Evolutionary conservation across 2,888 invertebrate genomes (phyloP).

Genomic region (Euzophera pinguis): DNA sequence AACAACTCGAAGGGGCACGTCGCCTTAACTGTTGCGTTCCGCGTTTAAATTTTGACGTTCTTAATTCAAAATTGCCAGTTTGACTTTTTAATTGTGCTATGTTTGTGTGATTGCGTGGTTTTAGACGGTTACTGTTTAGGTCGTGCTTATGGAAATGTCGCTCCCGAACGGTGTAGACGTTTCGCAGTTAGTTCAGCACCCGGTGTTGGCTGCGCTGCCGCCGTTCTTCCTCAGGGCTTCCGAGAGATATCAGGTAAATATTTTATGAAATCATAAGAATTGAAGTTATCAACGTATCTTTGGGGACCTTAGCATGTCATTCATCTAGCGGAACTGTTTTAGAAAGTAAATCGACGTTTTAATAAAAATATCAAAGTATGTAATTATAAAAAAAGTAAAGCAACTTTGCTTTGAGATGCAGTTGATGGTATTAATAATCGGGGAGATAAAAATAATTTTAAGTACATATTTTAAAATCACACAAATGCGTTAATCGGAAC

Average conservation of each 20-base stretch:
- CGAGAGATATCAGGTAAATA: conserved; percentile 90
- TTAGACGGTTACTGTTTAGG: conserved; percentile 21
- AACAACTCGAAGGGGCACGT: conserved; percentile 52
- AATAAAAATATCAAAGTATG: too few species aligned
- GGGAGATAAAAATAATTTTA: too few species aligned
- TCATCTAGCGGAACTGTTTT: too few species aligned
- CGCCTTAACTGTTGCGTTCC: conserved; percentile 44
- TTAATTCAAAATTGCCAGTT: conserved; percentile 21
- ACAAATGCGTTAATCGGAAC: too few species aligned
- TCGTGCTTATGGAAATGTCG: conserved; percentile 82
- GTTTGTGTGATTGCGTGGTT: conserved; percentile 24
- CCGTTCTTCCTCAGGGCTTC: conserved; percentile 94
- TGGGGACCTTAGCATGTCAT: too few species aligned
- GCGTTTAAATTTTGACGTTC: conserved; percentile 17
- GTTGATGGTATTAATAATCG: too few species aligned
- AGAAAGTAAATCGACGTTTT: too few species aligned
- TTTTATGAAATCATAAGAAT: conserved; percentile 6
- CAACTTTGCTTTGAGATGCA: too few species aligned
- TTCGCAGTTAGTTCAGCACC: conserved; percentile 91
- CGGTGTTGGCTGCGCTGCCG: conserved; percentile 89
- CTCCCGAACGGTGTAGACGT: conserved; percentile 92
- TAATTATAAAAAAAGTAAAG: too few species aligned
- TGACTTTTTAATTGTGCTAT: conserved; percentile 18
- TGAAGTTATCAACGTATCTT: neutral
- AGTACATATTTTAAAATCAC: too few species aligned